phyloP scores from a whole-genome alignment of 2,113 vertebrate species.

The Ceyx melanurus region DNA sequence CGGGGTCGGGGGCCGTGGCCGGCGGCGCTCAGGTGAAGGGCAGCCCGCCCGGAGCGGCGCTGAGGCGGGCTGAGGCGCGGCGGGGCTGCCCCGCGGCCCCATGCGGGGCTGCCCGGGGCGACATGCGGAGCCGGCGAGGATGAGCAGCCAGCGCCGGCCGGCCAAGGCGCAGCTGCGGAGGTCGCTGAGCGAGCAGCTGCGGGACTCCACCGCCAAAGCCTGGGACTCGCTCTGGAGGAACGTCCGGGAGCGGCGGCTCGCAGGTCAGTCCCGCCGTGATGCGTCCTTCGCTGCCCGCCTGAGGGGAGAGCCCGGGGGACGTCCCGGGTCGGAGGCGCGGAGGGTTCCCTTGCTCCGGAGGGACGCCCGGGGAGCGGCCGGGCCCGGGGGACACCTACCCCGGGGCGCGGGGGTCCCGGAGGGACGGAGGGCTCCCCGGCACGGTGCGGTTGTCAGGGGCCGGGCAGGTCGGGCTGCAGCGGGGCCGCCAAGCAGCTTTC shows the following conservation, averaged over 20 bases:
- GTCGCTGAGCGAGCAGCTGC: conserved; percentile 90
- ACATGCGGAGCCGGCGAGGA: conserved; percentile 74
- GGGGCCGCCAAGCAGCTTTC: not conserved
- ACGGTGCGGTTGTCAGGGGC: not conserved
- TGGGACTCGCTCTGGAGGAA: conserved; percentile 92
- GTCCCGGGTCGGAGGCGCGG: not conserved
- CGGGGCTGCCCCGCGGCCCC: conserved; percentile 9
- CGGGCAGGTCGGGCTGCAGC: not conserved
- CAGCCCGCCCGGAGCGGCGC: not conserved
- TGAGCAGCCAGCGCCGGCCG: conserved; percentile 80
- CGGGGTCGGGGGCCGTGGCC: not conserved
- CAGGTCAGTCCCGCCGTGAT: conserved; percentile 83
- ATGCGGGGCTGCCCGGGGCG: conserved; percentile 2
- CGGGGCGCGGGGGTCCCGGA: not conserved
- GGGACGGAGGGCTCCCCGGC: not conserved
- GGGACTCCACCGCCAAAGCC: conserved; percentile 89
- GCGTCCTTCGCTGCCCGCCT: not conserved
- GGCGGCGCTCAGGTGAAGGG: conserved; percentile 24
- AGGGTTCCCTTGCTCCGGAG: not conserved
- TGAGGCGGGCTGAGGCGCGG: not conserved
- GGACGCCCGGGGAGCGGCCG: no score
- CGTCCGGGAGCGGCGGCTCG: conserved; percentile 87
- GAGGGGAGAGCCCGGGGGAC: not conserved
- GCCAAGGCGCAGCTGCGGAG: conserved; percentile 81
- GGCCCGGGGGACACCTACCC: not conserved